Evolutionary conservation across 2,888 invertebrate species (phyloP).

Genomic region (Napeogenes sylphis): DNA sequence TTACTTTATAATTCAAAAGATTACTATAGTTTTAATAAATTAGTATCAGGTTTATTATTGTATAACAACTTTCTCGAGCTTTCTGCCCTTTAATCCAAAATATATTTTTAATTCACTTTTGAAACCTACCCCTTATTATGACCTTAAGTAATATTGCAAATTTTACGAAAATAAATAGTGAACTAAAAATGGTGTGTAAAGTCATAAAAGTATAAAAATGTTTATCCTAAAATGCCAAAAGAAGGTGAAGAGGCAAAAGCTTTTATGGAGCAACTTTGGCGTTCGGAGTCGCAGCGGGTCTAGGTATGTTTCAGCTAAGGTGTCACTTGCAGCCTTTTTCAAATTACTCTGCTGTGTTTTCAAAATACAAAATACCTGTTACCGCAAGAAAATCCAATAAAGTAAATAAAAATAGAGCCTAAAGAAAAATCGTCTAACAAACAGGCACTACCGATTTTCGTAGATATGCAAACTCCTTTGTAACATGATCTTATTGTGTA

Average conservation of each 20-base stretch:
- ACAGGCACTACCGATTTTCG: conserved; percentile 42
- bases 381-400: conserved; percentile 6
- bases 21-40: too few relatives aligned
- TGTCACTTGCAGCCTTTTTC: conserved; percentile 36
- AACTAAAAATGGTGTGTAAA: conserved; percentile 24
- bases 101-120: too few relatives aligned
- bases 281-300: conserved; percentile 61
- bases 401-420: conserved; percentile 25
- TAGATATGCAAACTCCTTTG: conserved; percentile 74
- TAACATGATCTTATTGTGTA: conserved; percentile 75
- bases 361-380: not conserved
- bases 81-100: too few relatives aligned
- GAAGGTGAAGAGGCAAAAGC: conserved; percentile 68
- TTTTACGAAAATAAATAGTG: not conserved
- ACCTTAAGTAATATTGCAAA: too few relatives aligned
- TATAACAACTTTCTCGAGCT: too few relatives aligned
- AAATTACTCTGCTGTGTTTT: not conserved
- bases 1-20: not conserved
- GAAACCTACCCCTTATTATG: too few relatives aligned
- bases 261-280: conserved; percentile 70
- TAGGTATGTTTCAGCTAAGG: conserved; percentile 43
- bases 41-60: too few relatives aligned
- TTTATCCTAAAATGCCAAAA: conserved; percentile 58
- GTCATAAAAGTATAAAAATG: conserved; percentile 38
- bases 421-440: conserved; percentile 27